phyloP scores from a whole-genome alignment of 2,888 invertebrate genomes.

The Sinodicranocentrus sp. region DNA sequence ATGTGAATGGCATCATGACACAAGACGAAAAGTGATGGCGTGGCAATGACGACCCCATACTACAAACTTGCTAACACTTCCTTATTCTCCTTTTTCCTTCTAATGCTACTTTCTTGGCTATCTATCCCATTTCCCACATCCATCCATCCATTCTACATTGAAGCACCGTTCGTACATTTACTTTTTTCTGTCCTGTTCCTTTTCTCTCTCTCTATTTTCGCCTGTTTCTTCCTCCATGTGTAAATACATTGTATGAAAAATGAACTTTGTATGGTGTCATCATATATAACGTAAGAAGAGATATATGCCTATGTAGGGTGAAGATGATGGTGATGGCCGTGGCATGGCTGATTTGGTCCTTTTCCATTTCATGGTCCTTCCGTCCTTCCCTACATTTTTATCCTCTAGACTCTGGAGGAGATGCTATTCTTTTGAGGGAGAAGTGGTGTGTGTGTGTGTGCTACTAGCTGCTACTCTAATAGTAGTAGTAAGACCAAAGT shows the following conservation, averaged over 20 bases:
- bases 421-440: not conserved
- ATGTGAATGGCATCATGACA: constrained; percentile 41
- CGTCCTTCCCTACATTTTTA: not conserved
- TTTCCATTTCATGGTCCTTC: constrained; percentile 29
- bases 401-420: not conserved
- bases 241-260: not conserved
- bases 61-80: constrained; percentile 31
- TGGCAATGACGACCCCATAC: constrained; percentile 33
- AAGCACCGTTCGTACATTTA: not conserved
- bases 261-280: not conserved
- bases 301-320: too few relatives aligned
- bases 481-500: constrained; percentile 35
- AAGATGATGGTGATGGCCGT: not conserved
- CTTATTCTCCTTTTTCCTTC: not conserved
- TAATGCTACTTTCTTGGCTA: not conserved
- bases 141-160: not conserved
- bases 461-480: not conserved
- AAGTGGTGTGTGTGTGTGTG: constrained; percentile 1
- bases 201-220: not conserved
- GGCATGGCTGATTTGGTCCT: constrained; percentile 47
- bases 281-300: not conserved
- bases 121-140: constrained; percentile 35
- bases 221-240: not conserved
- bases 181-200: constrained; percentile 18
- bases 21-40: constrained; percentile 41